Conservation (phyloP, 2,113 vertebrate genomes). For the Melanotaenia duboulayi region DNA sequence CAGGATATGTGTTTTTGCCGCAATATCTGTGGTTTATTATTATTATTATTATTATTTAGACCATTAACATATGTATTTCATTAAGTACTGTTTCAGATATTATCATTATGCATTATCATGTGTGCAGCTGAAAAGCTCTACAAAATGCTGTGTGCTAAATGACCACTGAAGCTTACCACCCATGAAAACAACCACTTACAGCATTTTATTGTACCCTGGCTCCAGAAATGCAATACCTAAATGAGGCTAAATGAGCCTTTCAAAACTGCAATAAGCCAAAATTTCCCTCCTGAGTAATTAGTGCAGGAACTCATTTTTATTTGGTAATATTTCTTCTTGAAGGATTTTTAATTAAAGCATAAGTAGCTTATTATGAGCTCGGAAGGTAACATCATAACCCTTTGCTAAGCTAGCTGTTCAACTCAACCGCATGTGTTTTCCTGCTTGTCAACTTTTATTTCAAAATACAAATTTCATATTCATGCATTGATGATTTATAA, state of each 20-base stretch:
- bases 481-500: constrained; percentile 46
- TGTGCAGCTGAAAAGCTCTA: not conserved
- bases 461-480: constrained; percentile 21
- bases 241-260: not conserved
- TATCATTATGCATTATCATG: no score
- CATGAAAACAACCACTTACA: constrained; percentile 1
- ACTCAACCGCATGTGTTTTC: not conserved
- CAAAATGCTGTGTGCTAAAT: not conserved
- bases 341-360: constrained; percentile 33
- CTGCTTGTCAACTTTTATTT: constrained; percentile 21
- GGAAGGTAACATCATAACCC: constrained; percentile 23
- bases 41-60: no score
- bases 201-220: not conserved
- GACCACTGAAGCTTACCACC: not conserved
- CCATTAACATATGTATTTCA: no score
- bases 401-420: constrained; percentile 18
- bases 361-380: constrained; percentile 5
- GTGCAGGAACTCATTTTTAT: constrained; percentile 20
- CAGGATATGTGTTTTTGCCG: no score
- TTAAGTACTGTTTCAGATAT: no score
- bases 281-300: constrained; percentile 27
- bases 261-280: not conserved
- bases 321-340: constrained; percentile 17
- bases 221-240: not conserved
- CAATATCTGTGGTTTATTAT: no score